These are phyloP conservation scores for Danio jaintianensis DNA, from an alignment of 2,797 vertebrate genomes.

Conservation along the genomic window DNA sequence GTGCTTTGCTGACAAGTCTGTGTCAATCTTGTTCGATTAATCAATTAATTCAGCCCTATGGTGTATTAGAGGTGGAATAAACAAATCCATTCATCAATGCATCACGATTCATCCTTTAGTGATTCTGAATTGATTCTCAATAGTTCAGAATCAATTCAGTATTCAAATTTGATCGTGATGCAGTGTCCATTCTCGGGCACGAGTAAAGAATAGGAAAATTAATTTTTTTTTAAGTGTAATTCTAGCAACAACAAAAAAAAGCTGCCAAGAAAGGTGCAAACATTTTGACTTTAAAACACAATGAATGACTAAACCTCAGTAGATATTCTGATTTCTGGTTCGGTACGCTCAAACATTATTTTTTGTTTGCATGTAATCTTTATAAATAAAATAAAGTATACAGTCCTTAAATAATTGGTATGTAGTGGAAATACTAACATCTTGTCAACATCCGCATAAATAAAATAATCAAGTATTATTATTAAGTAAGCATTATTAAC, in stretches of 20 bases:
- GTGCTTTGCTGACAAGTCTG: no score
- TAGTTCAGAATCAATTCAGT: no score
- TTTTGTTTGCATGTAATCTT: not conserved
- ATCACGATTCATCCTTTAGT: no score
- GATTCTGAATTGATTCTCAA: no score
- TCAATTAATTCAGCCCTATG: no score
- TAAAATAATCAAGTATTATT: not conserved
- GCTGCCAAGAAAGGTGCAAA: not conserved
- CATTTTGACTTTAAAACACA: not conserved
- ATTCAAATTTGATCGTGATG: no score
- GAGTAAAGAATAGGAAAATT: not conserved
- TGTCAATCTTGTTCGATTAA: no score
- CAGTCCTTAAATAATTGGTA: not conserved
- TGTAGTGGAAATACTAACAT: not conserved
- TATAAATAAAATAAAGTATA: not conserved
- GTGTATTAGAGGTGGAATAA: no score
- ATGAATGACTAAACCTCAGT: not conserved
- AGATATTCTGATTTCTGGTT: not conserved
- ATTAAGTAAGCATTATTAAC: not conserved
- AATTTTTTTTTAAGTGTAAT: no score
- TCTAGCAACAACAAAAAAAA: no score
- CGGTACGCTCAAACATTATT: not conserved
- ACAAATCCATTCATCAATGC: no score
- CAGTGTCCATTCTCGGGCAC: no score
- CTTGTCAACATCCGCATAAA: not conserved